Percentiles rank a stretch among this genome's conserved stretches.
phyloP scores from a whole-genome alignment of 2,888 invertebrate genomes.

The Cerastis rubricosa region DNA sequence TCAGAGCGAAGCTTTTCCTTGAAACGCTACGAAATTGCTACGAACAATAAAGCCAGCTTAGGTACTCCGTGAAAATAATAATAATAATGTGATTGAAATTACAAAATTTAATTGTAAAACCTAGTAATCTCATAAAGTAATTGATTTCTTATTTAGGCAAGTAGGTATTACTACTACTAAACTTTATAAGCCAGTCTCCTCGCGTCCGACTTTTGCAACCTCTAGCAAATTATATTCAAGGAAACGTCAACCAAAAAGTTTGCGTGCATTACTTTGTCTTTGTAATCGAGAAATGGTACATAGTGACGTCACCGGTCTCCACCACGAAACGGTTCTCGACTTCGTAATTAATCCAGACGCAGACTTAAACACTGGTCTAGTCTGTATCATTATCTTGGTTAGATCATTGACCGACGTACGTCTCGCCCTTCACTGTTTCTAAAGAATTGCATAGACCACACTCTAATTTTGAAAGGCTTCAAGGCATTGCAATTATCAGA shows the following conservation, averaged over 20 bases:
- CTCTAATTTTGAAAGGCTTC: conserved; percentile 33
- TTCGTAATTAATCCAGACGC: conserved; percentile 53
- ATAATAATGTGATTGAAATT: neutral
- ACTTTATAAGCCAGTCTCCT: conserved; percentile 27
- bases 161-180: conserved; percentile 17
- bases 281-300: conserved; percentile 25
- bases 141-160: conserved; percentile 12
- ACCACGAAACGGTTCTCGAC: conserved; percentile 47
- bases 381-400: conserved; percentile 65
- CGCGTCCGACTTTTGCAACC: conserved; percentile 23
- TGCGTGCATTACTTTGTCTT: conserved; percentile 20
- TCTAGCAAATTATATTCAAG: conserved; percentile 23
- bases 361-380: conserved; percentile 48
- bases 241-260: conserved; percentile 29
- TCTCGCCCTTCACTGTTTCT: conserved; percentile 51
- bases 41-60: neutral
- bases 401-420: conserved; percentile 67
- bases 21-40: neutral
- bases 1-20: neutral
- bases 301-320: conserved; percentile 50
- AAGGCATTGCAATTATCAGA: conserved; percentile 20
- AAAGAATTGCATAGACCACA: conserved; percentile 32
- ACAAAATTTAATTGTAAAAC: too few species aligned
- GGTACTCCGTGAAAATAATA: neutral
- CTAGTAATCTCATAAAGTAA: conserved; percentile 15